Evolutionary conservation across 2,113 vertebrate genomes (phyloP).

Genomic region (Rhipidura dahli): DNA sequence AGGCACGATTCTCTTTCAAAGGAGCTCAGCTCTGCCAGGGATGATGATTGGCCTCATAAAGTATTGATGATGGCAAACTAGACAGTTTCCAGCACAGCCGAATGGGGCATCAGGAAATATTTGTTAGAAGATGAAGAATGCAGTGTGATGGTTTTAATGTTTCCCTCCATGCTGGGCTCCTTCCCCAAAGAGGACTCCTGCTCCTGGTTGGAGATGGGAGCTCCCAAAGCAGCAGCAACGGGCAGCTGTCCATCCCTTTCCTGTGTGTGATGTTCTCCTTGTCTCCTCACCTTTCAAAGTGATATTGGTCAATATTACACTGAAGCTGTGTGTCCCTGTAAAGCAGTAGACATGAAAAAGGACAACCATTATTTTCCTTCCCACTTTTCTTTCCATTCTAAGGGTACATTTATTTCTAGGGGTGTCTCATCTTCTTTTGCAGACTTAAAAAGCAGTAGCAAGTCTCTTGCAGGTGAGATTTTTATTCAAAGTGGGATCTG

Average conservation of each 20-base stretch:
- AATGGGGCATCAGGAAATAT: not conserved
- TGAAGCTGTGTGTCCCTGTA: accelerated
- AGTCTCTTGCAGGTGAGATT: not conserved
- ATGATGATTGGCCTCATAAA: not conserved
- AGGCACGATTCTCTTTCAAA: not conserved
- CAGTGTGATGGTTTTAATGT: accelerated
- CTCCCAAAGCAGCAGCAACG: not conserved
- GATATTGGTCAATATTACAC: not conserved
- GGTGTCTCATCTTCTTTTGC: not conserved
- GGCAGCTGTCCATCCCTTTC: not conserved
- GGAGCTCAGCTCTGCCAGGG: not conserved
- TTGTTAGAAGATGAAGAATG: not conserved
- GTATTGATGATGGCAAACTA: not conserved
- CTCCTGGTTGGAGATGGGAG: not conserved
- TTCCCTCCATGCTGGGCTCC: not conserved
- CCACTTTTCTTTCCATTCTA: not conserved
- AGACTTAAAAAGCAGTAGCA: not conserved
- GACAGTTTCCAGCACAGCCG: not conserved
- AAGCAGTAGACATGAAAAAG: not conserved
- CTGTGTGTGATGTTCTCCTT: not conserved
- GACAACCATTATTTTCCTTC: accelerated
- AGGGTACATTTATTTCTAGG: not conserved
- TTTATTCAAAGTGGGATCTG: not conserved
- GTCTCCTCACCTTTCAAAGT: not conserved
- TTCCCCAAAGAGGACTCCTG: not conserved